Percentiles rank a stretch among this genome's conserved stretches.
phyloP scores from a whole-genome alignment of 2,888 invertebrate genomes.

The Lasioglossum vierecki region DNA sequence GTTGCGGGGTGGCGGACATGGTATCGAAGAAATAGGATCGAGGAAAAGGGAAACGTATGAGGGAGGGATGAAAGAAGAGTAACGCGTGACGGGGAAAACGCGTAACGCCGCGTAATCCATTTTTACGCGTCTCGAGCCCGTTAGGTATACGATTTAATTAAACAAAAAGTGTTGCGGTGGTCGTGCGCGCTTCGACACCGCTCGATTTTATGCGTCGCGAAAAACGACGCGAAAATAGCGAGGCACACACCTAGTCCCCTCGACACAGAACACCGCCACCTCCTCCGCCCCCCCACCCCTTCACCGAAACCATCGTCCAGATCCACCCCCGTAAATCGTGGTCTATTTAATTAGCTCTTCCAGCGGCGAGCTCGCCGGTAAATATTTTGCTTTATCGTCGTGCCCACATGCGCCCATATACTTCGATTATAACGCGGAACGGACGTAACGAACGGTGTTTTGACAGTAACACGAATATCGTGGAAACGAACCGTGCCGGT shows the following conservation, averaged over 20 bases:
- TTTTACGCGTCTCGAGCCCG: slow-evolving; percentile 50
- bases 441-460: slow-evolving; percentile 39
- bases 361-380: slow-evolving; percentile 33
- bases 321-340: slow-evolving; percentile 43
- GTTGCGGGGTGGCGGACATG: background rate
- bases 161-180: slow-evolving; percentile 45
- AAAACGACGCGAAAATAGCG: slow-evolving; percentile 37
- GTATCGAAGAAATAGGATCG: background rate
- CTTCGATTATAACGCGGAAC: slow-evolving; percentile 46
- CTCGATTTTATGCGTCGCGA: slow-evolving; percentile 46
- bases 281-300: background rate
- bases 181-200: slow-evolving; percentile 37
- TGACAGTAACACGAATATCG: slow-evolving; percentile 45
- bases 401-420: slow-evolving; percentile 28
- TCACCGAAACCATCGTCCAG: background rate
- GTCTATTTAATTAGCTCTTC: slow-evolving; percentile 58
- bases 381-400: slow-evolving; percentile 58
- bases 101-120: slow-evolving; percentile 33
- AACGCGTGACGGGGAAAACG: background rate
- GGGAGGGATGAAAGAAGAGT: background rate
- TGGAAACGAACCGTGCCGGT: slow-evolving; percentile 26
- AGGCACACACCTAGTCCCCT: background rate
- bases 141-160: slow-evolving; percentile 51
- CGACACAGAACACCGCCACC: background rate
- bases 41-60: background rate